A percentile compares a stretch with the other conserved stretches of the same genome.
These are phyloP conservation scores for Lottia gigantea DNA, from an alignment of 2,888 invertebrate genomes.

Conservation along the genomic window DNA sequence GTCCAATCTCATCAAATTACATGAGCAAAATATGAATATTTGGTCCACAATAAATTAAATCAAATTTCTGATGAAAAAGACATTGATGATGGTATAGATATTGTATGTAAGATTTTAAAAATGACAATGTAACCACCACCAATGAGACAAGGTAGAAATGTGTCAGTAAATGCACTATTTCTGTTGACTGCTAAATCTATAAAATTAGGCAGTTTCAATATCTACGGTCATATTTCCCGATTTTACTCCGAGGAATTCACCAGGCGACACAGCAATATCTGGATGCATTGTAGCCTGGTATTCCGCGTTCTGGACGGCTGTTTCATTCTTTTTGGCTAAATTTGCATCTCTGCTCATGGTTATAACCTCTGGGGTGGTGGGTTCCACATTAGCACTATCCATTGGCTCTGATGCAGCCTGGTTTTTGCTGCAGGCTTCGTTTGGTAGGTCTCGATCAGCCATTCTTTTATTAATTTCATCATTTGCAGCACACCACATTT, in stretches of 20 bases:
- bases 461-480: constrained; percentile 7
- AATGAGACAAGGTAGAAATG: constrained; percentile 9
- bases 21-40: no score
- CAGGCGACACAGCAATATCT: constrained; percentile 36
- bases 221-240: constrained; percentile 31
- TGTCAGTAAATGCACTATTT: not conserved
- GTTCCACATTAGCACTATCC: not conserved
- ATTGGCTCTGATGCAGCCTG: not conserved
- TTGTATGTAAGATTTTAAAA: no score
- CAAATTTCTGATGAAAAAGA: no score
- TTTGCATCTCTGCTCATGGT: constrained; percentile 20
- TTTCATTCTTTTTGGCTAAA: constrained; percentile 8
- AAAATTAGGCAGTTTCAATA: constrained; percentile 30
- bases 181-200: not conserved
- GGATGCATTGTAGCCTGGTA: constrained; percentile 44
- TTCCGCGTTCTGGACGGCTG: constrained; percentile 12
- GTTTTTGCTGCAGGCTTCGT: not conserved
- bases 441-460: not conserved
- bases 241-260: constrained; percentile 23
- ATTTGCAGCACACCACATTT: constrained; percentile 26
- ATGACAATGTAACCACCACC: constrained; percentile 3
- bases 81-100: no score
- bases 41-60: no score
- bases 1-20: no score
- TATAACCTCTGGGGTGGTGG: constrained; percentile 7